Evolutionary conservation across 2,888 invertebrate species (phyloP).

Genomic region (Netelia inedita): DNA sequence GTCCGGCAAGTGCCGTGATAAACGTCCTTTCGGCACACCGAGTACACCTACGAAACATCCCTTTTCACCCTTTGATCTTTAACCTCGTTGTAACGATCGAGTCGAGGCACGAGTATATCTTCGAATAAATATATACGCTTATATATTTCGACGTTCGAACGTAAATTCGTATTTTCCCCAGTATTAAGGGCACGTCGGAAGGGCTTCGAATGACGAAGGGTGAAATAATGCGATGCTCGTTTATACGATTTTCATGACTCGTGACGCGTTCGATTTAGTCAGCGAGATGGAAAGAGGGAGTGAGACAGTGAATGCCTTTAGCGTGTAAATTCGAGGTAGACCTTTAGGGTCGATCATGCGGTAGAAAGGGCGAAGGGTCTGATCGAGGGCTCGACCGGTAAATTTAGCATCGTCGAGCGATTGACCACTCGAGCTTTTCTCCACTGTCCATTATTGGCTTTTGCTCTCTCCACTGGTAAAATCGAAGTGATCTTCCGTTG

Average conservation of each 20-base stretch:
- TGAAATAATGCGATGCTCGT: neutral
- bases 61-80: slow-evolving; percentile 53
- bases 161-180: slow-evolving; percentile 36
- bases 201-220: slow-evolving; percentile 37
- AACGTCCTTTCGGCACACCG: slow-evolving; percentile 35
- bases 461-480: neutral
- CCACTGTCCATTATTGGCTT: neutral
- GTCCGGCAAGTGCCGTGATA: slow-evolving; percentile 3
- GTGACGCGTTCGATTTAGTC: neutral
- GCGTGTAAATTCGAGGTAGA: neutral
- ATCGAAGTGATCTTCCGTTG: neutral
- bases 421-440: neutral
- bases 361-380: neutral
- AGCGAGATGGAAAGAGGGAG: neutral
- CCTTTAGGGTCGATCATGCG: neutral
- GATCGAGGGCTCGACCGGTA: neutral
- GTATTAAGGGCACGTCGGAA: neutral
- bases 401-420: neutral
- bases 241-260: neutral
- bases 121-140: neutral
- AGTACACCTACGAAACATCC: slow-evolving; percentile 25
- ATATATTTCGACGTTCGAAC: slow-evolving; percentile 37
- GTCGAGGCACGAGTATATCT: neutral
- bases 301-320: neutral
- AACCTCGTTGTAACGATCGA: neutral